These are phyloP conservation scores for Danio jaintianensis DNA, from an alignment of 2,797 vertebrate species.

Conservation along the genomic window DNA sequence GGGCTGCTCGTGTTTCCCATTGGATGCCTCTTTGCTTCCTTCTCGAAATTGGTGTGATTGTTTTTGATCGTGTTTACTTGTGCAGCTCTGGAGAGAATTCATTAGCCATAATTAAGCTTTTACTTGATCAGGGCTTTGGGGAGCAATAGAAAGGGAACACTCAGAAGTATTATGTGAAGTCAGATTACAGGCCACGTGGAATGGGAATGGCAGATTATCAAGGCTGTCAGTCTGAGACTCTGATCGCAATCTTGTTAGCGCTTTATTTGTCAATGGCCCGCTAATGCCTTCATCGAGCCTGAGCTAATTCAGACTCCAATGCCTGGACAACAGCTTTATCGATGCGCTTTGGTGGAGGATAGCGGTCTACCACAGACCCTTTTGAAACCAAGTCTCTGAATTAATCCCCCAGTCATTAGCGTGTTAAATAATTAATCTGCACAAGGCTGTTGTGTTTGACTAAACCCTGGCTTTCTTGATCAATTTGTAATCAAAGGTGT, in stretches of 20 bases:
- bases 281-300: constrained; percentile 73
- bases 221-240: constrained; percentile 75
- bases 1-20: constrained; percentile 47
- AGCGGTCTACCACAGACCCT: constrained; percentile 30
- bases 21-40: constrained; percentile 52
- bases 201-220: constrained; percentile 79
- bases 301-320: constrained; percentile 69
- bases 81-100: constrained; percentile 78
- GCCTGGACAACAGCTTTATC: constrained; percentile 62
- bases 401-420: constrained; percentile 41
- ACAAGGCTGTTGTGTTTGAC: neutral
- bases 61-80: constrained; percentile 81
- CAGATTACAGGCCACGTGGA: constrained; percentile 79
- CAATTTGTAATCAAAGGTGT: constrained; percentile 37
- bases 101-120: constrained; percentile 81
- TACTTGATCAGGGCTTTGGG: constrained; percentile 78
- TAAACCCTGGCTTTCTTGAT: constrained; percentile 27
- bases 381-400: constrained; percentile 18
- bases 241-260: constrained; percentile 78
- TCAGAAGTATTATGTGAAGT: constrained; percentile 77
- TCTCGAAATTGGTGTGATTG: constrained; percentile 71
- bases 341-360: constrained; percentile 58
- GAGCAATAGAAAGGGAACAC: constrained; percentile 58
- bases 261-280: constrained; percentile 75
- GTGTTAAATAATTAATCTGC: constrained; percentile 50